These are phyloP conservation scores for Eupithecia centaureata DNA, from an alignment of 2,888 invertebrate species.

Conservation along the genomic window DNA sequence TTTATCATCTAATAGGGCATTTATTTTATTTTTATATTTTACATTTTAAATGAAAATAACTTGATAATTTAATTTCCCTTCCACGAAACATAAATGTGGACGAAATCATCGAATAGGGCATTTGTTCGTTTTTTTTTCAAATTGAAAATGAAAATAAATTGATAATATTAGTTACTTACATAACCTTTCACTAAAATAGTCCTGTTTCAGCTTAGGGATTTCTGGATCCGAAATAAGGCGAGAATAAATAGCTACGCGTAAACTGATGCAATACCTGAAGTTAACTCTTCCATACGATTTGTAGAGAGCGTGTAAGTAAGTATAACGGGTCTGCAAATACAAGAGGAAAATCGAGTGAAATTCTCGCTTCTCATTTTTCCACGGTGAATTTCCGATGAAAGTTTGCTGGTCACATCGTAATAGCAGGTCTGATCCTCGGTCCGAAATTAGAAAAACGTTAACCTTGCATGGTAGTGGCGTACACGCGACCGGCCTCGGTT, in stretches of 20 bases:
- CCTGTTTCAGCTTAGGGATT: background rate
- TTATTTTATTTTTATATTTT: background rate
- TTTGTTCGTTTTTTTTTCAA: background rate
- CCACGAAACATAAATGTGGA: too few relatives aligned
- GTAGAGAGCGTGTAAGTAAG: slow-evolving; percentile 16
- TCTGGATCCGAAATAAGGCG: background rate
- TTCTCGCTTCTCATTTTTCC: slow-evolving; percentile 63
- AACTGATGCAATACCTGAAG: slow-evolving; percentile 10
- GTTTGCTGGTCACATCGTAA: slow-evolving; percentile 62
- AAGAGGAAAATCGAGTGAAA: slow-evolving; percentile 60
- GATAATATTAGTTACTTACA: background rate
- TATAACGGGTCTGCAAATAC: slow-evolving; percentile 31
- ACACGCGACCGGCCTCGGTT: slow-evolving; percentile 66
- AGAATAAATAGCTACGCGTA: background rate
- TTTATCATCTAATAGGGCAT: background rate
- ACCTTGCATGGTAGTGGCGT: slow-evolving; percentile 73
- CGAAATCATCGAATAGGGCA: background rate
- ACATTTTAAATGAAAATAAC: too few relatives aligned
- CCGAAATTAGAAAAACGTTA: slow-evolving; percentile 80
- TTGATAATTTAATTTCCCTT: too few relatives aligned
- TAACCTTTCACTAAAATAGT: background rate
- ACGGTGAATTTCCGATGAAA: slow-evolving; percentile 75
- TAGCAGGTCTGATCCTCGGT: slow-evolving; percentile 67
- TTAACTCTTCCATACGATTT: slow-evolving; percentile 10
- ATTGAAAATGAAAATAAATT: background rate